Base-by-base conservation (phyloP, 2,113 vertebrate genomes). In the Ciconia boyciana region DNA sequence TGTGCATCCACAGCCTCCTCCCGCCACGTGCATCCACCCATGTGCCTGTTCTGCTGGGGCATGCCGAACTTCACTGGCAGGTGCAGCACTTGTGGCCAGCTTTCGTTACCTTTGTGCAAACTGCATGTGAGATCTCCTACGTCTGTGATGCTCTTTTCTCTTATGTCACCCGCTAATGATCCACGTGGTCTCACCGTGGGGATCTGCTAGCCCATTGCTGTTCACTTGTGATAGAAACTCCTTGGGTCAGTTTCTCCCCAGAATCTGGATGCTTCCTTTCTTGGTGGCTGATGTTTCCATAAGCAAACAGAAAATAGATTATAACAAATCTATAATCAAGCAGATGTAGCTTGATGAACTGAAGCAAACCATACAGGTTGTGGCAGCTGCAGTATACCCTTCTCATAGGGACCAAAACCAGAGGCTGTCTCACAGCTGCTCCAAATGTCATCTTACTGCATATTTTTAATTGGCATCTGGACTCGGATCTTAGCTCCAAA, bases 81-180 rank as follows among this genome's bases (percentile, higher is more conserved):
- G 28, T 13, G 5, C 3, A 1, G 71, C 48, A 8, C 24, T 26
- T 4, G 7, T 8, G 34, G 14, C 16, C 29, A 41, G 22, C 34
- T 26, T 16, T 46, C 17, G 7, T 13, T 16, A 9, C 29, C 48
- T 54, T 22, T 36, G 34, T 31, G 54, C 18, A n/a, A 41, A 12
- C 29, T 3, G 1, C 18, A 5, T 4, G 3, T 5, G 25, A 32
- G 57, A 8, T 49, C 44, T 28, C 44, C 16, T 55, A 0, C 5
- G 1, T 12, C 69, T 17, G 1, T 2, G 26, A 16, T 29, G 26
- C 48, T 28, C 43, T 29, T 34, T 43, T 62, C 43, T 39, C n/a
- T 16, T 25, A 3, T 6, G 3, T 8, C 36, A 17, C 16, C 75
- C 34, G 18, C 16, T 34, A 7, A 6, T 9, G 21, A 48, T 61